Percentiles rank a stretch among this genome's conserved stretches.
phyloP scores from a whole-genome alignment of 2,113 vertebrate species.

The Machaerirhynchus nigripectus region DNA sequence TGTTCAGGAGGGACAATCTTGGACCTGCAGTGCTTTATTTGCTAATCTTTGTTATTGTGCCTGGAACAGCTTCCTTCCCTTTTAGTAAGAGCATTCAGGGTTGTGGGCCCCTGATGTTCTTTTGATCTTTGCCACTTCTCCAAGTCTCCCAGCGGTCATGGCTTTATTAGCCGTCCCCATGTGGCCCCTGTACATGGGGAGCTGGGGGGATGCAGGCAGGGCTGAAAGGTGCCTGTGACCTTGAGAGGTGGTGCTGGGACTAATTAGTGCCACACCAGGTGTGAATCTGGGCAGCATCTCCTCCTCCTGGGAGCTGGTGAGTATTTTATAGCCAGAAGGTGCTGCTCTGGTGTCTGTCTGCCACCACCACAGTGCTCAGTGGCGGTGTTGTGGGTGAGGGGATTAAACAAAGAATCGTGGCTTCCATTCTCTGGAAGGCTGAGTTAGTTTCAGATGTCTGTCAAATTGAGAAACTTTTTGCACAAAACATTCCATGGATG shows the following conservation, averaged over 20 bases:
- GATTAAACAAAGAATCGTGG: not conserved
- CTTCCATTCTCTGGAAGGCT: not conserved
- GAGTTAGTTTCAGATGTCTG: not conserved
- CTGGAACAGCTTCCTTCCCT: not conserved
- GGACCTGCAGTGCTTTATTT: not conserved
- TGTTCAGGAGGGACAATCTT: not conserved
- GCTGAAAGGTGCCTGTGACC: slow-evolving; percentile 4
- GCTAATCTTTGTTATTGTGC: not conserved
- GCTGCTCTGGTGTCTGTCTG: not conserved
- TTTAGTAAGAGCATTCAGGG: not conserved
- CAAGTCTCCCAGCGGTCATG: not conserved
- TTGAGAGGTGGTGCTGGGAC: not conserved
- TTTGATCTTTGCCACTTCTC: not conserved
- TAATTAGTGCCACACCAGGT: not conserved
- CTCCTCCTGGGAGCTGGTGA: not conserved
- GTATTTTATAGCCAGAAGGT: not conserved
- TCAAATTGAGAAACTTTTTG: not conserved
- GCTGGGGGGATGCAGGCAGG: not conserved
- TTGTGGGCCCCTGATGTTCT: not conserved
- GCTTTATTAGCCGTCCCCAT: not conserved
- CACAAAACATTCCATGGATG: not conserved
- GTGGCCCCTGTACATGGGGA: rapidly evolving
- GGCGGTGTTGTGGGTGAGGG: not conserved
- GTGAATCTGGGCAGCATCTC: not conserved
- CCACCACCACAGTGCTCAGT: not conserved